phyloP scores from a whole-genome alignment of 2,888 invertebrate species.

The Agapetus fuscipes region DNA sequence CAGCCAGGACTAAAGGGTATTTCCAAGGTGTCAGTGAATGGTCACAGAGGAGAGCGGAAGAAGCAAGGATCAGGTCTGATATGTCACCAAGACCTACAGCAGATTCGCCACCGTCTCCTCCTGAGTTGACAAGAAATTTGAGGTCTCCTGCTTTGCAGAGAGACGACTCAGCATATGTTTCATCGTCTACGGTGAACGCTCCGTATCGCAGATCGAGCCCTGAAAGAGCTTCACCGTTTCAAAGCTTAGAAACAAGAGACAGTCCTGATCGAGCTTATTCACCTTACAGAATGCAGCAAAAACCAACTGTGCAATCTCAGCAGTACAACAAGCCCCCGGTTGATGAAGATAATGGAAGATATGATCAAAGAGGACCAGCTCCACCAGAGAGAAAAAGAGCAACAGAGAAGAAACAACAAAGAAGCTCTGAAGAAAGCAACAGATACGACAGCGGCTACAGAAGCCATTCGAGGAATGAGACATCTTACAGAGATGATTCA shows the following conservation, averaged over 20 bases:
- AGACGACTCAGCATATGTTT: slow-evolving; percentile 48
- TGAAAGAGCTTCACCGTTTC: slow-evolving; percentile 32
- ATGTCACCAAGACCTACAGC: slow-evolving; percentile 35
- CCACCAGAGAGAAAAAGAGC: slow-evolving; percentile 59
- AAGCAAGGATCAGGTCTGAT: slow-evolving; percentile 42
- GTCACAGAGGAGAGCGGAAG: slow-evolving; percentile 55
- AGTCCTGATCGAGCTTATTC: slow-evolving; percentile 33
- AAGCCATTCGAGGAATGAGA: slow-evolving; percentile 46
- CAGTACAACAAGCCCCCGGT: slow-evolving; percentile 33
- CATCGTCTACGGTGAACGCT: slow-evolving; percentile 47
- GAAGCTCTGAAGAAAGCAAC: slow-evolving; percentile 38
- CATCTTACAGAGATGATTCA: slow-evolving; percentile 33
- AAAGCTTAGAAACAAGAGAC: slow-evolving; percentile 30
- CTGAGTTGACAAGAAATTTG: slow-evolving; percentile 35
- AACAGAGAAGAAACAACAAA: slow-evolving; percentile 45
- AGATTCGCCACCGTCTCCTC: slow-evolving; percentile 34
- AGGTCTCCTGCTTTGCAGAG: slow-evolving; percentile 38
- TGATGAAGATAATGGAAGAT: slow-evolving; percentile 36
- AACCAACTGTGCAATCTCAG: slow-evolving; percentile 7
- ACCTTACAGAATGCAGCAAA: slow-evolving; percentile 14
- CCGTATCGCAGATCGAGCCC: slow-evolving; percentile 44
- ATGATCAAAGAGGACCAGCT: slow-evolving; percentile 44
- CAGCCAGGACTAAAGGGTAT: slow-evolving; percentile 44
- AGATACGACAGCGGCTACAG: slow-evolving; percentile 49
- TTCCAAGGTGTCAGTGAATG: slow-evolving; percentile 72